A percentile compares a stretch with the other conserved stretches of the same genome.
Evolutionary conservation across 2,113 vertebrate species (phyloP).

Genomic region (Tragelaphus buxtoni): DNA sequence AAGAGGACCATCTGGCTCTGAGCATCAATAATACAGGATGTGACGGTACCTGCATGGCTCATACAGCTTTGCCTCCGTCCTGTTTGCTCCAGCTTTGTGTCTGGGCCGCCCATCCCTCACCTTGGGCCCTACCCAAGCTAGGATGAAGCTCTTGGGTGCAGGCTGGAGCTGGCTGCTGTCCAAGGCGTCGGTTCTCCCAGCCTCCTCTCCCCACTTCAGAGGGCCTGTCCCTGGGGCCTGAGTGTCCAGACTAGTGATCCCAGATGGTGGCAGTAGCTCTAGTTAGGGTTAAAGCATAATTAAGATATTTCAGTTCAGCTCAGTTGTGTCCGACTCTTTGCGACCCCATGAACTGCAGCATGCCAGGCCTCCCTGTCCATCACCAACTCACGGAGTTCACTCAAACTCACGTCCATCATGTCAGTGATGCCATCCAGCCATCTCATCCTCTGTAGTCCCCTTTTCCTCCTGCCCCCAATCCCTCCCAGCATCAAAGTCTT

Average conservation of each 20-base stretch:
- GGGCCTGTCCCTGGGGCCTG: background rate
- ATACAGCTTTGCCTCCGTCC: background rate
- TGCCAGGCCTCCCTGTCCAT: no score
- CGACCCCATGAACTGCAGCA: accelerated
- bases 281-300: background rate
- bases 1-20: background rate
- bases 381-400: no score
- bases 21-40: slow-evolving; percentile 64
- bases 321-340: no score
- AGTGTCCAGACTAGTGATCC: background rate
- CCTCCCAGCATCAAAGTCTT: no score
- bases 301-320: no score
- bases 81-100: background rate
- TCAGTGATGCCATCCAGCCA: no score
- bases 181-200: accelerated
- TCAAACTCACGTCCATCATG: no score
- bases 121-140: no score
- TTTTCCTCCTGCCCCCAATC: no score
- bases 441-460: no score
- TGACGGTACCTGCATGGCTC: background rate
- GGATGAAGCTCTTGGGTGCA: background rate
- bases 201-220: background rate
- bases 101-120: background rate
- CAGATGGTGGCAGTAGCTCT: background rate
- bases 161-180: background rate